Percentiles rank a stretch among this genome's conserved stretches.
Conservation (phyloP, 1,140 invertebrate species). For the Campoletis sonorensis region DNA sequence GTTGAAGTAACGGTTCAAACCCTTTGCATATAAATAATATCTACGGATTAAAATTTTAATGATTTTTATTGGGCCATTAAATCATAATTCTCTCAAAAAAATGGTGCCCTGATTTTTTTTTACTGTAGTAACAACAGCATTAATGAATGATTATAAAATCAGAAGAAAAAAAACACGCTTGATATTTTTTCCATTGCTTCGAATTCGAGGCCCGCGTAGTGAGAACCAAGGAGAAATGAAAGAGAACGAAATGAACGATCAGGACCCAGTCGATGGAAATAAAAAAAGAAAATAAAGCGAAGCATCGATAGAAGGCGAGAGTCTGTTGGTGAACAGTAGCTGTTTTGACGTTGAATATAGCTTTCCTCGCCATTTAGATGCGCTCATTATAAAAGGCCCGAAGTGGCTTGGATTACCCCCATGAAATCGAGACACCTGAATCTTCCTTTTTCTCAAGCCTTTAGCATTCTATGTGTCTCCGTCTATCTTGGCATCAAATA, state of each 20-base stretch:
- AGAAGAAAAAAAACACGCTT: too few species aligned
- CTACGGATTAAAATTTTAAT: too few species aligned
- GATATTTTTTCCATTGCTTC: too few species aligned
- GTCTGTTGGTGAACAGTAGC: conserved; percentile 32
- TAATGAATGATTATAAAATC: too few species aligned
- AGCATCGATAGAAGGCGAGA: conserved; percentile 8
- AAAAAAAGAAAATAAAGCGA: not conserved
- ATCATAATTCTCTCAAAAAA: too few species aligned
- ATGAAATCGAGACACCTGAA: conserved; percentile 69
- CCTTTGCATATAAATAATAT: too few species aligned
- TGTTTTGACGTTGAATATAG: conserved; percentile 55
- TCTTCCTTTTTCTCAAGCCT: conserved; percentile 44
- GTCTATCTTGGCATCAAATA: not conserved
- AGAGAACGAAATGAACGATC: not conserved
- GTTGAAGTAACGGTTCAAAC: too few species aligned
- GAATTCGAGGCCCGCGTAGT: too few species aligned
- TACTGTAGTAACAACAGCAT: too few species aligned
- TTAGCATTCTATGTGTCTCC: not conserved
- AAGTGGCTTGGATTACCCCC: conserved; percentile 68
- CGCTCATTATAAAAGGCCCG: conserved; percentile 67
- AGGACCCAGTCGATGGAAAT: not conserved
- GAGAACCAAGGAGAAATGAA: not conserved
- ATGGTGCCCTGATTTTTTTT: too few species aligned
- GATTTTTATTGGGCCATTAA: too few species aligned
- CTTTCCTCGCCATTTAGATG: conserved; percentile 70